phyloP scores from a whole-genome alignment of 2,888 invertebrate genomes.

The Argynnis bischoffii region DNA sequence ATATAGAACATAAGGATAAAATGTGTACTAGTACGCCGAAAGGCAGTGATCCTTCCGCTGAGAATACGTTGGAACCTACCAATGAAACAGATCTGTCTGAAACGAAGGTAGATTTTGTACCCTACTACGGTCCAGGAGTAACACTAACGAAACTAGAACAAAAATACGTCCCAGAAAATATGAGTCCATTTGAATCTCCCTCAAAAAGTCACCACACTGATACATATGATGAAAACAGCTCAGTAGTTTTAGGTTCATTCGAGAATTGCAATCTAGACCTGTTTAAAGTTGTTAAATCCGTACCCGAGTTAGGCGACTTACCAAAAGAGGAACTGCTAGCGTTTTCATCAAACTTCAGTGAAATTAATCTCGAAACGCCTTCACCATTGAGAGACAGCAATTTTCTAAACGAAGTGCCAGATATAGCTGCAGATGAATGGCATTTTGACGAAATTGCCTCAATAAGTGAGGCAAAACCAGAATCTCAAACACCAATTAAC shows the following conservation, averaged over 20 bases:
- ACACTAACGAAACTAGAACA: slow-evolving; percentile 60
- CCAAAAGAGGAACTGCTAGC: slow-evolving; percentile 77
- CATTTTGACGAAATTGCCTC: slow-evolving; percentile 62
- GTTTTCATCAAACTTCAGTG: slow-evolving; percentile 80
- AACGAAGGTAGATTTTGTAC: slow-evolving; percentile 47
- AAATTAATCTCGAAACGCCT: slow-evolving; percentile 74
- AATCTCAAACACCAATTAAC: slow-evolving; percentile 46
- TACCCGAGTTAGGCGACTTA: slow-evolving; percentile 62
- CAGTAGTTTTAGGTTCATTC: slow-evolving; percentile 82
- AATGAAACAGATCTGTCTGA: slow-evolving; percentile 51
- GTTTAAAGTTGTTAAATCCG: slow-evolving; percentile 75
- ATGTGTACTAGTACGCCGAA: slow-evolving; percentile 67
- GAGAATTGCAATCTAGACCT: slow-evolving; percentile 80
- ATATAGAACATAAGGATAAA: slow-evolving; percentile 44
- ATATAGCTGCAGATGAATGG: slow-evolving; percentile 62
- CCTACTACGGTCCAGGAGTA: slow-evolving; percentile 51
- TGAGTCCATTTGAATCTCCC: slow-evolving; percentile 74
- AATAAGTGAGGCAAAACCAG: slow-evolving; percentile 55
- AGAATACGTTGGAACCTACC: slow-evolving; percentile 51
- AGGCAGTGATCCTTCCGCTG: slow-evolving; percentile 58
- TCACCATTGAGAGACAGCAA: slow-evolving; percentile 73
- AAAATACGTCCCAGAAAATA: slow-evolving; percentile 57
- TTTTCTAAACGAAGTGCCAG: slow-evolving; percentile 76
- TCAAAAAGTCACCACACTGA: slow-evolving; percentile 74
- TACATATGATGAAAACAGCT: slow-evolving; percentile 75